These are phyloP conservation scores for Paramisgurnus dabryanus DNA, from an alignment of 2,113 vertebrate genomes.

Conservation along the genomic window DNA sequence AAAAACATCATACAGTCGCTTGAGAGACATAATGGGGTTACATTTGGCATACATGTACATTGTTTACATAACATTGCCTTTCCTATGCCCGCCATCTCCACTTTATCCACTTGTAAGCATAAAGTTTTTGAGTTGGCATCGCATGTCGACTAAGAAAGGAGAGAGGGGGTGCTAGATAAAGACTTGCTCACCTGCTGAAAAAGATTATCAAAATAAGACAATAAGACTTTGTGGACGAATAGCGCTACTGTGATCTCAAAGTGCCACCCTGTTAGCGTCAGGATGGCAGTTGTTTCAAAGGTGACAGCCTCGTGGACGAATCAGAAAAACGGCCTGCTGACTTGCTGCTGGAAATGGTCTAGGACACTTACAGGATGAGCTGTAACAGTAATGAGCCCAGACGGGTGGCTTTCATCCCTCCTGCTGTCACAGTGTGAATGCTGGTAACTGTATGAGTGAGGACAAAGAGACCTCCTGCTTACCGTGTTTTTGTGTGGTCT, in stretches of 20 bases:
- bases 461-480: not conserved
- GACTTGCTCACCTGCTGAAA: slow-evolving; percentile 13
- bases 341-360: slow-evolving; percentile 19
- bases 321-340: slow-evolving; percentile 34
- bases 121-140: not conserved
- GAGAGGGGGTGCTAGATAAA: slow-evolving; percentile 5
- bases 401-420: not conserved
- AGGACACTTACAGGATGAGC: slow-evolving; percentile 21
- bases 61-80: not conserved
- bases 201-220: slow-evolving; percentile 30
- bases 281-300: slow-evolving; percentile 19
- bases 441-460: not conserved
- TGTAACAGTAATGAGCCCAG: slow-evolving; percentile 9
- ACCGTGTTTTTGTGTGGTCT: slow-evolving; percentile 10
- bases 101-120: not conserved
- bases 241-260: slow-evolving; percentile 15
- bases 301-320: slow-evolving; percentile 26
- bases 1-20: slow-evolving; percentile 4
- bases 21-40: not conserved
- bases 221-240: slow-evolving; percentile 4
- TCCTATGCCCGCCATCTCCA: not conserved
- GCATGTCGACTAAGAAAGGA: slow-evolving; percentile 19
- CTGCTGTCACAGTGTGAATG: slow-evolving; percentile 11
- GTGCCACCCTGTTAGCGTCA: slow-evolving; percentile 27
- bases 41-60: too few species aligned